Evolutionary conservation across 53 echinoderm and acorn worm genomes (phyloP).

Genomic region (Mesocentrotus franciscanus): DNA sequence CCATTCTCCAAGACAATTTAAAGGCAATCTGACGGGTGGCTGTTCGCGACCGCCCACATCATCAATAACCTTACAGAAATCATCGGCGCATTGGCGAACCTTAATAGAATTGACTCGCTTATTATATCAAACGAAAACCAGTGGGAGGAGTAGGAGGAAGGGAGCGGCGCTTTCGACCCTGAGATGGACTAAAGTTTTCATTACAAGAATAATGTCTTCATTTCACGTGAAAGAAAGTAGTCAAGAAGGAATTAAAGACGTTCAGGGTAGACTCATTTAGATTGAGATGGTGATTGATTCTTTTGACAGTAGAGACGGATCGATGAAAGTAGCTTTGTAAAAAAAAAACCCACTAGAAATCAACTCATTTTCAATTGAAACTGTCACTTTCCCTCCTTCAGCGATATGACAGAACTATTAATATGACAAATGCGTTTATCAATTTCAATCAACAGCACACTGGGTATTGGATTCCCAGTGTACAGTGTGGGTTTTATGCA

Average conservation of each 20-base stretch:
- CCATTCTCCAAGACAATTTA: constrained; percentile 39
- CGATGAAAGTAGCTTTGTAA: neutral
- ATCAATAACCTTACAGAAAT: constrained; percentile 34
- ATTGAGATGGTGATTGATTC: neutral
- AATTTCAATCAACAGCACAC: neutral
- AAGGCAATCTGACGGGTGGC: constrained; percentile 40
- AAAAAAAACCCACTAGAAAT: neutral
- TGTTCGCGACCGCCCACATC: constrained; percentile 58
- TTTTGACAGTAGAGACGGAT: neutral
- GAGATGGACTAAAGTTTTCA: constrained; percentile 13
- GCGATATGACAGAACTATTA: neutral
- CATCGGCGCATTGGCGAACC: constrained; percentile 48
- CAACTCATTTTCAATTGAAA: neutral
- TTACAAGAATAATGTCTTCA: neutral
- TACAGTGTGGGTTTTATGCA: neutral
- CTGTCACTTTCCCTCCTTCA: neutral
- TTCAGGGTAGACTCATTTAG: neutral
- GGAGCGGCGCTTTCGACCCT: neutral
- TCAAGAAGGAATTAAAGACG: neutral
- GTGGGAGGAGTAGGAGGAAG: constrained; percentile 36
- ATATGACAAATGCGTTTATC: neutral
- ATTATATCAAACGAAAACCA: constrained; percentile 6
- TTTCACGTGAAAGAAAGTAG: neutral
- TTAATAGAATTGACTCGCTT: constrained; percentile 1
- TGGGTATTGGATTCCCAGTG: neutral